Percentiles rank a stretch among this genome's conserved stretches.
phyloP scores from a whole-genome alignment of 2,113 vertebrate genomes.

The Progne subis region DNA sequence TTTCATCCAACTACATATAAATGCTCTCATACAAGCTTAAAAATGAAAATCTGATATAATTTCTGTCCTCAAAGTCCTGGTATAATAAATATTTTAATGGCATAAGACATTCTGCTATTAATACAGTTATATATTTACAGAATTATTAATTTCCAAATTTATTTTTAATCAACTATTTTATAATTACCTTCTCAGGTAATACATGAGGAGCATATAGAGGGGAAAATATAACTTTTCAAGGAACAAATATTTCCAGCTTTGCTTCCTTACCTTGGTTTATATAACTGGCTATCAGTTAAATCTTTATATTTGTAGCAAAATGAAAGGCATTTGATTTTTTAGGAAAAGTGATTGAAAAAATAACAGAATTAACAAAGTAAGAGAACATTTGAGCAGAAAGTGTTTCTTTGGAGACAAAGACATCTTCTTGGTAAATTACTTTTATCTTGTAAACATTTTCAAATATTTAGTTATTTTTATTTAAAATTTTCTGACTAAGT shows the following conservation, averaged over 20 bases:
- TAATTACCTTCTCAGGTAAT: neutral
- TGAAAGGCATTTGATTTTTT: neutral
- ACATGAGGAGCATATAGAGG: neutral
- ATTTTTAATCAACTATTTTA: neutral
- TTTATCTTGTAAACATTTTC: neutral
- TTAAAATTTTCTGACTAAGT: neutral
- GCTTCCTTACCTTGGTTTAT: neutral
- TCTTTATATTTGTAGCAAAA: neutral
- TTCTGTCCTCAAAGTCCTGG: neutral
- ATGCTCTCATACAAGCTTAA: neutral
- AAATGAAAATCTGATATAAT: neutral
- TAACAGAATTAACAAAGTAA: neutral
- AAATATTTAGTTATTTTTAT: neutral
- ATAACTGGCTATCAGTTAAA: neutral
- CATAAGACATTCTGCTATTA: neutral
- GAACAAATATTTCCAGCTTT: neutral
- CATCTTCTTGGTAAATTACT: neutral
- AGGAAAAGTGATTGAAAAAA: neutral
- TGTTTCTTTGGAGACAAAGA: neutral
- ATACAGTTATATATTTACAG: neutral
- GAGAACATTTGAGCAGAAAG: neutral
- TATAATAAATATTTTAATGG: neutral
- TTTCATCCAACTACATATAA: neutral
- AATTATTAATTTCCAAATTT: neutral
- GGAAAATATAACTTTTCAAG: neutral